Conservation (phyloP, 2,113 vertebrate genomes). For the Osmerus mordax region DNA sequence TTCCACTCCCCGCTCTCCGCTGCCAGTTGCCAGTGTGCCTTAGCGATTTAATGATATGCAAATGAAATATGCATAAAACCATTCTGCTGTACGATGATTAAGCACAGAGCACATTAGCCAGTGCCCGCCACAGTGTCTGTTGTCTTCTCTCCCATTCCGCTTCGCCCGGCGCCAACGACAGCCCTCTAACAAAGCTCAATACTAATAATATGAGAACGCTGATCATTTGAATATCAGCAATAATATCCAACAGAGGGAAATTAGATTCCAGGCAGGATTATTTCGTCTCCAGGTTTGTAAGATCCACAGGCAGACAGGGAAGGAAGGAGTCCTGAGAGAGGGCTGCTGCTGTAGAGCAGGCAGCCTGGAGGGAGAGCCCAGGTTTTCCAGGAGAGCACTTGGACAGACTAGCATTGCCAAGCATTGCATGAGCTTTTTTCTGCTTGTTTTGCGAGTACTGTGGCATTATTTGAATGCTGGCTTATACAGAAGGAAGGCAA, state of each 20-base stretch:
- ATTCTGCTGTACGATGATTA: constrained; percentile 98
- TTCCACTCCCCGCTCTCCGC: constrained; percentile 74
- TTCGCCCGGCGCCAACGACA: constrained; percentile 62
- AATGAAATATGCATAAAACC: constrained; percentile 99
- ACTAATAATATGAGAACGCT: constrained; percentile 59
- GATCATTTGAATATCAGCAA: constrained; percentile 64
- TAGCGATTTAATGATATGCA: constrained; percentile 97
- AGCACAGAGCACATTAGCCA: constrained; percentile 95
- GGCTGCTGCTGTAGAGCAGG: constrained; percentile 59
- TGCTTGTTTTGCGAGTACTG: constrained; percentile 76
- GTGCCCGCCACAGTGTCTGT: constrained; percentile 76
- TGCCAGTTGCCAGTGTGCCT: constrained; percentile 76
- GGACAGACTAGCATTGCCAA: constrained; percentile 64
- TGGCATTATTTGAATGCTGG: constrained; percentile 76
- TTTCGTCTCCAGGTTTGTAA: constrained; percentile 70
- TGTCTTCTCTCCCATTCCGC: constrained; percentile 71
- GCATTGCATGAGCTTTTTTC: constrained; percentile 69
- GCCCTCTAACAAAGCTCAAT: constrained; percentile 63
- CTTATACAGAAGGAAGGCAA: constrained; percentile 74
- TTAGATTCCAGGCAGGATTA: constrained; percentile 65
- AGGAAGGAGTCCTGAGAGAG: constrained; percentile 63
- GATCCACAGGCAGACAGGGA: constrained; percentile 70
- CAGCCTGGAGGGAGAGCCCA: constrained; percentile 54
- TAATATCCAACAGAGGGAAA: constrained; percentile 73
- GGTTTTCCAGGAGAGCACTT: constrained; percentile 70